A percentile compares a stretch with the other conserved stretches of the same genome.
Conservation (phyloP, 2,888 invertebrate species). For the Pheosia tremula region DNA sequence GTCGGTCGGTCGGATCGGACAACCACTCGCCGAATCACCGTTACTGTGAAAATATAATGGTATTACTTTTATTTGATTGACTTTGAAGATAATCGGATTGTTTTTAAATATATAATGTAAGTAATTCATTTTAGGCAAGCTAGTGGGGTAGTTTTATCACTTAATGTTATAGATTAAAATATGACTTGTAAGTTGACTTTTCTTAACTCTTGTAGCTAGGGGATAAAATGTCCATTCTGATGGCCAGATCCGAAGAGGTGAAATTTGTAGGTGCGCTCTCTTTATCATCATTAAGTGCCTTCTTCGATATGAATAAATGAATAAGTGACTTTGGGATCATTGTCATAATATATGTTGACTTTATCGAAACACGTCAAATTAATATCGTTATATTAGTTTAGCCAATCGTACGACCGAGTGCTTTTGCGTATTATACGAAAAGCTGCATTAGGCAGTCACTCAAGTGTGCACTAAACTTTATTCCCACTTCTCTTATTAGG, state of each 20-base stretch:
- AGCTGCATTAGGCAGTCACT: conserved; percentile 57
- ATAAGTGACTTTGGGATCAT: no score
- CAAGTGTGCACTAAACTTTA: conserved; percentile 40
- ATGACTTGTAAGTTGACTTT: no score
- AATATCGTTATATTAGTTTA: conserved; percentile 35
- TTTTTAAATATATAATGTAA: background rate
- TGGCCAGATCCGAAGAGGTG: no score
- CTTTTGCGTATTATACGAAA: conserved; percentile 61
- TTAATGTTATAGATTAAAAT: background rate
- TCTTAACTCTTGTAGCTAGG: no score
- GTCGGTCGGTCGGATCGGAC: conserved; percentile 38
- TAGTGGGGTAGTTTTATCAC: background rate
- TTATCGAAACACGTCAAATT: conserved; percentile 24
- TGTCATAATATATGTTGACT: background rate
- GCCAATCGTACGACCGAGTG: conserved; percentile 45
- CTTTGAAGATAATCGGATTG: background rate
- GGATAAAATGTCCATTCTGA: no score
- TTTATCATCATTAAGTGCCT: no score
- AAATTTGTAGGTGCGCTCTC: no score
- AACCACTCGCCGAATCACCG: conserved; percentile 25
- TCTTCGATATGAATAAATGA: no score
- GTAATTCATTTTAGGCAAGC: background rate
- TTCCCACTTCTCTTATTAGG: conserved; percentile 34
- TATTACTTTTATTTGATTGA: conserved; percentile 13
- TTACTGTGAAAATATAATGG: conserved; percentile 16